Conservation (phyloP, 2,113 vertebrate species). For the Siniperca chuatsi region DNA sequence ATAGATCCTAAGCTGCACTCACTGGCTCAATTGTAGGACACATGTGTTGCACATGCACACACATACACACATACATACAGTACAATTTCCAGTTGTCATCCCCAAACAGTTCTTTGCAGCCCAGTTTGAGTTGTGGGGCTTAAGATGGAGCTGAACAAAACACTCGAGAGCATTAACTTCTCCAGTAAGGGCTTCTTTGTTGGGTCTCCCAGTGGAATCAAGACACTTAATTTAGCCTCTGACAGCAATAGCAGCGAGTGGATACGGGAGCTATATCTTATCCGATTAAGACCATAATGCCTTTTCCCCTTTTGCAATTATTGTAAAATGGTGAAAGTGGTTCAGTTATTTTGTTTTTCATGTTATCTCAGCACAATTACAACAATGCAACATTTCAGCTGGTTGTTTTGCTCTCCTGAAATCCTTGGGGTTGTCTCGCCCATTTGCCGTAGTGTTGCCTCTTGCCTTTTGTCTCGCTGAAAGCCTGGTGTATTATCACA, state of each 20-base stretch:
- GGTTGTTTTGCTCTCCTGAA: slow-evolving; percentile 32
- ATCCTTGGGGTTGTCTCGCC: slow-evolving; percentile 24
- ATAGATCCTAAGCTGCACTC: slow-evolving; percentile 72
- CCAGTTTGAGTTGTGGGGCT: slow-evolving; percentile 68
- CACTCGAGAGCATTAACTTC: slow-evolving; percentile 74
- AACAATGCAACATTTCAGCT: slow-evolving; percentile 14
- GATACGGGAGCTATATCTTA: slow-evolving; percentile 59
- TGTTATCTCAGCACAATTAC: slow-evolving; percentile 11
- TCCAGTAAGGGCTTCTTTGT: slow-evolving; percentile 67
- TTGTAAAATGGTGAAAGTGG: slow-evolving; percentile 52
- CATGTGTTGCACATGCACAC: slow-evolving; percentile 25
- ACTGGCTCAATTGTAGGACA: slow-evolving; percentile 51
- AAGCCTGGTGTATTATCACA: slow-evolving; percentile 39
- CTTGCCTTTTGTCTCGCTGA: slow-evolving; percentile 37
- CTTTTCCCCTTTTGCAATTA: slow-evolving; percentile 63
- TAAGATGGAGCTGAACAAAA: slow-evolving; percentile 74
- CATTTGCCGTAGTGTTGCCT: slow-evolving; percentile 5
- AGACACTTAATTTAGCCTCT: slow-evolving; percentile 79
- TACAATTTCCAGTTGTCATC: slow-evolving; percentile 58
- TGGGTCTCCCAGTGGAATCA: slow-evolving; percentile 65
- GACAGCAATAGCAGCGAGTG: slow-evolving; percentile 57
- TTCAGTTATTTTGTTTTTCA: slow-evolving; percentile 38
- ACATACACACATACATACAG: background rate
- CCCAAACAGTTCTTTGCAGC: slow-evolving; percentile 62
- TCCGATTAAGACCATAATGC: slow-evolving; percentile 66